Percentiles rank a stretch among this genome's conserved stretches.
Conservation (phyloP, 2,113 vertebrate species). For the Mellivora capensis region DNA sequence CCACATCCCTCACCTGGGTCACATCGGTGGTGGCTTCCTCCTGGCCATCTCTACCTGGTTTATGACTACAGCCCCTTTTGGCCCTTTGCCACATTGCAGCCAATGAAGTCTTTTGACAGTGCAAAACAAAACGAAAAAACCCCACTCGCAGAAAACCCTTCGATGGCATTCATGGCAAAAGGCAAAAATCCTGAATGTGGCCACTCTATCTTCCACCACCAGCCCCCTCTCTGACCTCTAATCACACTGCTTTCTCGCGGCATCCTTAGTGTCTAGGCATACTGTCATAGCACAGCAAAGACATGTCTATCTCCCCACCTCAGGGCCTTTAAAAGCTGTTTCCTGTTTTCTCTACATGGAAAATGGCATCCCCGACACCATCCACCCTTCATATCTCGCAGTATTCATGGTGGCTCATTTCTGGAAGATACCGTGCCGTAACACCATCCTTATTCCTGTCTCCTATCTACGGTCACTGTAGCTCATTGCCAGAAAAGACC, state of each 20-base stretch:
- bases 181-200: background rate
- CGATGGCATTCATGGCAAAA: background rate
- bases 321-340: background rate
- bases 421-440: background rate
- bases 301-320: background rate
- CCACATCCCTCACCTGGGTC: background rate
- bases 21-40: background rate
- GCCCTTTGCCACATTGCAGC: background rate
- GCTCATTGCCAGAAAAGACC: background rate
- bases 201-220: background rate
- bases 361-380: background rate
- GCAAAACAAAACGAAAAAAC: background rate
- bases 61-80: background rate
- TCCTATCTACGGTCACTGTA: background rate
- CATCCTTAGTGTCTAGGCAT: background rate
- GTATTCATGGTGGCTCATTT: background rate
- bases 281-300: background rate
- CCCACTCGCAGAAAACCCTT: background rate
- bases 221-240: background rate
- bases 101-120: background rate
- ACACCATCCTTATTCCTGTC: background rate
- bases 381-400: background rate
- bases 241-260: background rate
- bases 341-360: background rate
- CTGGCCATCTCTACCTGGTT: background rate